These are phyloP conservation scores for Amiota communis DNA, from an alignment of 2,888 invertebrate genomes.

Conservation along the genomic window DNA sequence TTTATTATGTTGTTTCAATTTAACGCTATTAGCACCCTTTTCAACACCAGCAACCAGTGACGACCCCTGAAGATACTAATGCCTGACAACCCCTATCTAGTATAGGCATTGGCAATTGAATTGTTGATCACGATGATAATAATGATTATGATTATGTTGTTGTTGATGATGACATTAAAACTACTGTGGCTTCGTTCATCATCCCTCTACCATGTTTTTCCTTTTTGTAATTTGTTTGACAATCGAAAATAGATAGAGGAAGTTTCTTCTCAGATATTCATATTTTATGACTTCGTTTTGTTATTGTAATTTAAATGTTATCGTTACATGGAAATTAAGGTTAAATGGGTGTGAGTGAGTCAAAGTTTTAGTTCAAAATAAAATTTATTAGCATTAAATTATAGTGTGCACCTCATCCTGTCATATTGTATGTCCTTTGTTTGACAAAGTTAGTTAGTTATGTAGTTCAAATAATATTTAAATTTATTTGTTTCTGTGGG, in stretches of 20 bases:
- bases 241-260: not conserved
- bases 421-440: not conserved
- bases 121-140: not conserved
- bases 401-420: not conserved
- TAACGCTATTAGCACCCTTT: slow-evolving; percentile 66
- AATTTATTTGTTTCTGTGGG: slow-evolving; percentile 28
- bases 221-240: not conserved
- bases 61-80: not conserved
- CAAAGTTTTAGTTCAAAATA: slow-evolving; percentile 6
- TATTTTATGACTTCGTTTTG: slow-evolving; percentile 50
- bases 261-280: too few relatives aligned
- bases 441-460: slow-evolving; percentile 12
- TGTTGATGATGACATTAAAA: slow-evolving; percentile 16
- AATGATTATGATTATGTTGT: not conserved
- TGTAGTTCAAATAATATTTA: slow-evolving; percentile 30
- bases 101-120: not conserved
- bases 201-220: not conserved
- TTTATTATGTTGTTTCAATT: slow-evolving; percentile 68
- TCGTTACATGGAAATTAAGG: slow-evolving; percentile 5
- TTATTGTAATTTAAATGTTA: slow-evolving; percentile 16
- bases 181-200: slow-evolving; percentile 17
- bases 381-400: slow-evolving; percentile 25
- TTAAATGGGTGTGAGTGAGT: not conserved
- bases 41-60: slow-evolving; percentile 22
- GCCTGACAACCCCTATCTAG: slow-evolving; percentile 18